Base-by-base conservation (phyloP, 1,140 invertebrate species). In the Hycleus phaleratus region DNA sequence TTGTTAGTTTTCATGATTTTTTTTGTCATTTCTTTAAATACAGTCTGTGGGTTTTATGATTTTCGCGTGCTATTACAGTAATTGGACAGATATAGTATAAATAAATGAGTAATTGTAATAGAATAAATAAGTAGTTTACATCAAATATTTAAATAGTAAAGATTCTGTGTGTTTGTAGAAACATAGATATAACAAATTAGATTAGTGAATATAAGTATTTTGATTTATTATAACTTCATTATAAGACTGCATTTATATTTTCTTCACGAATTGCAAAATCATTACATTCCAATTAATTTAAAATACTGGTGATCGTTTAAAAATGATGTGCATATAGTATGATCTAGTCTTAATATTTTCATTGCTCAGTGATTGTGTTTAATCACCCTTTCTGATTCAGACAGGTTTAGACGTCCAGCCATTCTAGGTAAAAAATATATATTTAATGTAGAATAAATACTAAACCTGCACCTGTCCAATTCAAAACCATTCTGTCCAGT, bases 391-490 rank as follows among this genome's bases (percentile, higher is more conserved):
- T 18, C 39, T 55, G 38, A 49, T 56, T 49, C 54, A 6, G 40
- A 42, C 57, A 65, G 66, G 66, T 68, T 68, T 68, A 66, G 66
- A 66, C 61, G 66, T 68, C 66, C 66, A 52, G 49, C 43, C 32
- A 42, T 47, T 45, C 47, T 47, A 39, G 49, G 39, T 25, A n/a
- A 38, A 26, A 63, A 58, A 58, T 6, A 32, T 32, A 32, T 32
- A 32, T 5, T 18, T 65, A 63, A 59, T 61, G 51, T 49, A 65
- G 45, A 68, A 68, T 65, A 68, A 59, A 61, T 60, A 64, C 66
- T 68, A 68, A 53, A 68, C 66, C 64, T 68, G 58, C 60, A 61
- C 64, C 55, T 68, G 66, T 68, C 66, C 66, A 68, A 61, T 62
- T 62, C 55, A 59, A 65, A 59, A 47, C 52, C 52, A 65, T 61